These are phyloP conservation scores for Volucella bombylans DNA, from an alignment of 2,888 invertebrate species.

Conservation along the genomic window DNA sequence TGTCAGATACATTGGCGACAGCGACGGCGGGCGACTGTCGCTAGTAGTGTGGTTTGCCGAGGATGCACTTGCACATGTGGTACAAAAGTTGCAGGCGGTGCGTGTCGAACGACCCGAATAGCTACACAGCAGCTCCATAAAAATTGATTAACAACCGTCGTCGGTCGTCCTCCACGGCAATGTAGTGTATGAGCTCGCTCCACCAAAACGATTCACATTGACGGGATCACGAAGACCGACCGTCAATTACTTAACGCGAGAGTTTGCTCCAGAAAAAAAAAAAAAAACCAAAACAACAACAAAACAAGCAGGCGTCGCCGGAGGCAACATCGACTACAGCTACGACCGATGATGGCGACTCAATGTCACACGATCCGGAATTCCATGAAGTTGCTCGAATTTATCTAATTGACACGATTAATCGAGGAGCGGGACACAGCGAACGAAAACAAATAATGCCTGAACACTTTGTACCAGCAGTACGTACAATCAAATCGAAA, in stretches of 20 bases:
- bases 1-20: constrained; percentile 52
- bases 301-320: not conserved
- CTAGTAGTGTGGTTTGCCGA: not conserved
- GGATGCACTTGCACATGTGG: constrained; percentile 66
- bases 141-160: constrained; percentile 59
- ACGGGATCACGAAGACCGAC: constrained; percentile 48
- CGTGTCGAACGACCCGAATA: constrained; percentile 71
- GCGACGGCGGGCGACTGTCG: constrained; percentile 4
- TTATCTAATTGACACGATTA: constrained; percentile 64
- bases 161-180: not conserved
- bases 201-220: constrained; percentile 49
- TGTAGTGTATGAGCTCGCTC: not conserved
- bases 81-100: constrained; percentile 68
- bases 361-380: constrained; percentile 43
- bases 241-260: constrained; percentile 48
- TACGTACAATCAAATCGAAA: not conserved
- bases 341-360: constrained; percentile 7
- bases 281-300: too few species aligned
- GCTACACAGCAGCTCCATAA: constrained; percentile 52
- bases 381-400: constrained; percentile 43
- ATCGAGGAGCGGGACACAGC: constrained; percentile 24
- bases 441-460: too few species aligned
- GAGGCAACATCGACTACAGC: not conserved
- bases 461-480: too few species aligned
- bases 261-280: constrained; percentile 30